Evolutionary conservation across 2,797 vertebrate species (phyloP).

Genomic region (Trachurus trachurus): DNA sequence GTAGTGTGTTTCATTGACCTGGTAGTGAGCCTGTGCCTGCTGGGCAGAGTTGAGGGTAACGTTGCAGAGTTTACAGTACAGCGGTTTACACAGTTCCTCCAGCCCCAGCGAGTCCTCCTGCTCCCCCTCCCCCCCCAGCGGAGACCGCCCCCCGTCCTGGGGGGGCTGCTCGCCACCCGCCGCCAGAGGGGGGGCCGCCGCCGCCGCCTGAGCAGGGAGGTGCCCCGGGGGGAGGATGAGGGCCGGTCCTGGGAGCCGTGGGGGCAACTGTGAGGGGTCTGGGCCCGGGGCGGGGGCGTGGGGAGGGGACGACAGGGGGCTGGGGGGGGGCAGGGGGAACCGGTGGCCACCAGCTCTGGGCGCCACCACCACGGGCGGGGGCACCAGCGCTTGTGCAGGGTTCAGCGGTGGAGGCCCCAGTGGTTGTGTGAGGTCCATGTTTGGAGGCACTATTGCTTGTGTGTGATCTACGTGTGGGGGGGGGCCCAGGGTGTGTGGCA

Average conservation of each 20-base stretch:
- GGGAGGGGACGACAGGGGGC: constrained; percentile 72
- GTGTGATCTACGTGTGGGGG: constrained; percentile 61
- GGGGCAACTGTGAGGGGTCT: constrained; percentile 82
- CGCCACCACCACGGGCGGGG: constrained; percentile 68
- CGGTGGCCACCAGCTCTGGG: constrained; percentile 60
- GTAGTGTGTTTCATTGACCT: constrained; percentile 84
- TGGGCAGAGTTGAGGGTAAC: constrained; percentile 98
- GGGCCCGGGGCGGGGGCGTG: constrained; percentile 71
- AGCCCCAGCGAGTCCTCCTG: constrained; percentile 92
- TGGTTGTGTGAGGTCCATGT: constrained; percentile 71
- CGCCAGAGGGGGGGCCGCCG: no score
- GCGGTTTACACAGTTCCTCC: constrained; percentile 96
- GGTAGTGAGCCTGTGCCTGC: constrained; percentile 98
- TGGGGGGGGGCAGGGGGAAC: constrained; percentile 75
- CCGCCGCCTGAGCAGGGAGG: constrained; percentile 72
- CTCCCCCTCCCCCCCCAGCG: constrained; percentile 83
- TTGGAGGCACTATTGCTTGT: constrained; percentile 73
- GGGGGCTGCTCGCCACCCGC: no score
- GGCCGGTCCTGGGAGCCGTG: constrained; percentile 56
- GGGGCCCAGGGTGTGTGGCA: constrained; percentile 72
- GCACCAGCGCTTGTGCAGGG: constrained; percentile 66
- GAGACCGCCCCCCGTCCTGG: constrained; percentile 86
- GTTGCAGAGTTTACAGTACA: constrained; percentile 99
- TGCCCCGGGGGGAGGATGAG: constrained; percentile 64
- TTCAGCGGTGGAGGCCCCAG: constrained; percentile 69